These are phyloP conservation scores for Oceanodroma leucorhoa DNA, from an alignment of 2,797 vertebrate species.

Conservation along the genomic window DNA sequence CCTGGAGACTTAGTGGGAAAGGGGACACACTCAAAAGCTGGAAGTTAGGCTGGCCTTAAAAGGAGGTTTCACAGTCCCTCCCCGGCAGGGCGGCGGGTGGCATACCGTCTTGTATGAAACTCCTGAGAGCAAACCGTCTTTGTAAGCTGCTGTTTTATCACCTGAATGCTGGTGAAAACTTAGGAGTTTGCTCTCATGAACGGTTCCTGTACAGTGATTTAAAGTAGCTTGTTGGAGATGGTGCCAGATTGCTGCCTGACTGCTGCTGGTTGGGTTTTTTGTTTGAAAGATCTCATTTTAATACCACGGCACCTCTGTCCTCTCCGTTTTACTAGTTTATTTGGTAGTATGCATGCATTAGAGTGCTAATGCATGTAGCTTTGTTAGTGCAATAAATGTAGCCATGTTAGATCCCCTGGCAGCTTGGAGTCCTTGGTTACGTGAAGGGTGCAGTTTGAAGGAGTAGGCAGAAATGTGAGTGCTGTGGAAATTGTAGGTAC, in stretches of 20 bases:
- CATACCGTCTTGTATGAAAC: too few species aligned
- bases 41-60: neutral
- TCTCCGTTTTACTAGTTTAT: neutral
- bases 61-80: too few species aligned
- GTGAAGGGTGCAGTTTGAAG: neutral
- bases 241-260: neutral
- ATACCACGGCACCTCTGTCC: neutral
- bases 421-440: neutral
- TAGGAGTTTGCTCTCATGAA: neutral
- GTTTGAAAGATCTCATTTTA: neutral
- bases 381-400: neutral
- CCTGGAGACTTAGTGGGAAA: neutral
- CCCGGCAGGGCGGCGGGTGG: neutral
- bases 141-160: neutral
- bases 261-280: neutral
- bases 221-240: neutral
- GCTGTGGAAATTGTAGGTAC: neutral
- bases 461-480: neutral
- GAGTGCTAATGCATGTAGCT: neutral
- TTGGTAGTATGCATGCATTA: rapidly evolving
- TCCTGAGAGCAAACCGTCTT: neutral
- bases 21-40: neutral
- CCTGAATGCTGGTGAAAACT: neutral
- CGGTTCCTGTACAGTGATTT: neutral
- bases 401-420: neutral